Evolutionary conservation across 2,888 invertebrate genomes (phyloP).

Genomic region (Parapristionchus giblindavisi): DNA sequence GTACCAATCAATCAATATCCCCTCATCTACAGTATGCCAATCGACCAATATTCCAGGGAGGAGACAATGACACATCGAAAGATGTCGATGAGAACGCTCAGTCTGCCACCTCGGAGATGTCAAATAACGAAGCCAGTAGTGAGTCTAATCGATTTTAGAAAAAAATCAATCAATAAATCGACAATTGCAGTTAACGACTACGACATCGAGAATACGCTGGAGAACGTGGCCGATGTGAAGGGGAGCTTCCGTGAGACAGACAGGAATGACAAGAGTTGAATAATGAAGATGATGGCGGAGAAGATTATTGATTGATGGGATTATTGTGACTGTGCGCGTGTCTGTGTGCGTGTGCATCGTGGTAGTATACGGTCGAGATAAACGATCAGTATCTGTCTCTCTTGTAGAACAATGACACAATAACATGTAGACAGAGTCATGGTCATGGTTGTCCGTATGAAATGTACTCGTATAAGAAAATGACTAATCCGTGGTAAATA

Average conservation of each 20-base stretch:
- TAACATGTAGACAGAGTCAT: too few species aligned
- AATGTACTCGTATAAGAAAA: too few species aligned
- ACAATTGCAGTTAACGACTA: slow-evolving; percentile 48
- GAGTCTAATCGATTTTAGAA: background rate
- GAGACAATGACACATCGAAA: slow-evolving; percentile 43
- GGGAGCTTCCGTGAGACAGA: slow-evolving; percentile 13
- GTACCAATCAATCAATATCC: slow-evolving; percentile 12
- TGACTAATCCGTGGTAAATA: background rate
- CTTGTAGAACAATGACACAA: too few species aligned
- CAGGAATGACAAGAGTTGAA: slow-evolving; percentile 10
- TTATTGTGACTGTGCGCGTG: too few species aligned
- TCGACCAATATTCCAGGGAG: slow-evolving; percentile 3
- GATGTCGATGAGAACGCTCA: slow-evolving; percentile 53
- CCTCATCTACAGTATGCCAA: background rate
- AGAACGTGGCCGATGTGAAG: slow-evolving; percentile 39
- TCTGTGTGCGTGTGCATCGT: too few species aligned
- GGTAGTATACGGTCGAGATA: too few species aligned
- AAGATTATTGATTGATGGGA: too few species aligned
- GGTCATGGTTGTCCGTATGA: too few species aligned
- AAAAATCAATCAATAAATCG: slow-evolving; percentile 20
- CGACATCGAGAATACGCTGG: slow-evolving; percentile 61
- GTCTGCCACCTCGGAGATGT: slow-evolving; percentile 38
- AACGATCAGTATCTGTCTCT: too few species aligned
- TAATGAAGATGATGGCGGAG: slow-evolving; percentile 5
- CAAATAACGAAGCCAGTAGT: slow-evolving; percentile 39